A percentile compares a stretch with the other conserved stretches of the same genome.
Conservation (phyloP, 2,113 vertebrate genomes). For the Oenanthe melanoleuca region DNA sequence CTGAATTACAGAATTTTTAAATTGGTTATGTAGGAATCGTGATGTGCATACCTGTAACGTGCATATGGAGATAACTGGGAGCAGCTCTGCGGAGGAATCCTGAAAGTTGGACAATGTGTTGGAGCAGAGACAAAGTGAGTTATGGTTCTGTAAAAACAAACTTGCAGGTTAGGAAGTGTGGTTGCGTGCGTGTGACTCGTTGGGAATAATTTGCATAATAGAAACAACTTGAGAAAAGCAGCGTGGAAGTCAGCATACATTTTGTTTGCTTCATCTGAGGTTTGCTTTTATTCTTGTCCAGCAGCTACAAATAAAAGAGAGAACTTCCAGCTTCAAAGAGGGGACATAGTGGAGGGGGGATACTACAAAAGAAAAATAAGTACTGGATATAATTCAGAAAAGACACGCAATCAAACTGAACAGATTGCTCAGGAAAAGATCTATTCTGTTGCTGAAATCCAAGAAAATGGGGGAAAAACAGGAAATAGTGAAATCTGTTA, state of each 20-base stretch:
- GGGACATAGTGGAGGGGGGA: neutral
- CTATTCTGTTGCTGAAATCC: slow-evolving; percentile 71
- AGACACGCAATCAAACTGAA: slow-evolving; percentile 60
- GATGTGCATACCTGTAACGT: neutral
- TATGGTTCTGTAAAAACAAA: neutral
- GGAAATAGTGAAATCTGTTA: slow-evolving; percentile 73
- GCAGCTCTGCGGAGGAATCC: neutral
- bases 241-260: neutral
- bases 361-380: slow-evolving; percentile 59
- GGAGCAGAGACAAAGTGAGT: neutral
- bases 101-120: neutral
- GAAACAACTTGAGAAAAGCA: slow-evolving; percentile 4
- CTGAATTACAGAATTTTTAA: neutral
- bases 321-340: neutral
- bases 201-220: slow-evolving; percentile 4
- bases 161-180: neutral
- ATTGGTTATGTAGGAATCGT: neutral
- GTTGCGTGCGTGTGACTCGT: neutral
- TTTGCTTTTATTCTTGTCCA: slow-evolving; percentile 39
- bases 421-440: slow-evolving; percentile 70
- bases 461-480: slow-evolving; percentile 71
- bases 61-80: neutral
- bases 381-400: slow-evolving; percentile 69
- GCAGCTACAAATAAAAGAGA: neutral
- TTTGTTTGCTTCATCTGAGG: neutral